Percentiles rank a stretch among this genome's conserved stretches.
These are phyloP conservation scores for Eristalis arbustorum DNA, from an alignment of 2,888 invertebrate species.

Conservation along the genomic window DNA sequence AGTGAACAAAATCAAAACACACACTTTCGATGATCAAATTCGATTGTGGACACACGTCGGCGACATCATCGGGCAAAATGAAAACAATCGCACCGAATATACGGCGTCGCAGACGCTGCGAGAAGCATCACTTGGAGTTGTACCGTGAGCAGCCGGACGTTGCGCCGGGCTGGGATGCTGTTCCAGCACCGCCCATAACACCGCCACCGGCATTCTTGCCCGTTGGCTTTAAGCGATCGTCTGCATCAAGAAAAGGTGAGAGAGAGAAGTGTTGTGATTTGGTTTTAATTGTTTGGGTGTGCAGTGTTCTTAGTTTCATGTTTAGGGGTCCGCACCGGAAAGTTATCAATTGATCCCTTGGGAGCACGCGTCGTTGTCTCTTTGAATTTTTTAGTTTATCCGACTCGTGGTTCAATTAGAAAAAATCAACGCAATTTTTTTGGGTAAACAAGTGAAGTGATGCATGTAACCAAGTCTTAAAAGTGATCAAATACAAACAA, in stretches of 20 bases:
- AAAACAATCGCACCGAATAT: constrained; percentile 85
- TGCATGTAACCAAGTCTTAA: too few species aligned
- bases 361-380: too few species aligned
- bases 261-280: constrained; percentile 55
- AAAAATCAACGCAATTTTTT: too few species aligned
- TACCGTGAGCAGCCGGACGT: constrained; percentile 79
- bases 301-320: background rate
- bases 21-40: constrained; percentile 53
- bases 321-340: too few species aligned
- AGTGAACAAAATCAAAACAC: background rate
- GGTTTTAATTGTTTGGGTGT: background rate
- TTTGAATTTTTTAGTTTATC: too few species aligned
- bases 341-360: too few species aligned
- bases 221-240: constrained; percentile 82
- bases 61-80: constrained; percentile 80
- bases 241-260: constrained; percentile 76
- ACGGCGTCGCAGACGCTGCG: constrained; percentile 83
- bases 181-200: constrained; percentile 84
- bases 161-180: constrained; percentile 82
- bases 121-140: constrained; percentile 82
- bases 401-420: too few species aligned
- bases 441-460: too few species aligned
- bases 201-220: constrained; percentile 86
- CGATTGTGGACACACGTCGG: constrained; percentile 62
- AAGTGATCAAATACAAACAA: too few species aligned